Evolutionary conservation across 1,140 invertebrate genomes (phyloP), one percentile per base, ranked within the genome.

Genomic region (Leptoteleia sp.): DNA sequence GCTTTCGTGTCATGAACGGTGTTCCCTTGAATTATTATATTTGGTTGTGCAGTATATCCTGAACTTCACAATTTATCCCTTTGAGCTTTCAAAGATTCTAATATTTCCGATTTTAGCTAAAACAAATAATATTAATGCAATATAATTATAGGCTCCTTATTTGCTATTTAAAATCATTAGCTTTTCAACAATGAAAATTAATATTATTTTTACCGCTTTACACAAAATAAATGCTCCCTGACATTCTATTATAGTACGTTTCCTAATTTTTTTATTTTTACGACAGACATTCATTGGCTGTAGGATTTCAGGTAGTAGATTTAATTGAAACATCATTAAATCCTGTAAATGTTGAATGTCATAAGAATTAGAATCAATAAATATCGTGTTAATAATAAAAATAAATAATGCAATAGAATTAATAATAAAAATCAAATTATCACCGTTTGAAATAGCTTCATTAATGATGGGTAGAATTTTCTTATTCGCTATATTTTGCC

Each of bases 1-100:
- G 48, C 40, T 4, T 27, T 4, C 0, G 42, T 27, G 27, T 55
- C 50, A 19, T 55, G 31, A 4, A 45, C 8, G 4, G 50, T 9
- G 47, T 54, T 43, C 13, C 40, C 64, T 47, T 22, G 40, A 19
- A 68, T 47, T 8, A 68, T n/a, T 4, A 68, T 15, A 7, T 19
- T 19, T 4, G 50, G 64, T 57, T 68, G 42, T 16, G 57, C 3
- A 17, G 29, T 37, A 15, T 38, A 47, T 13, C 50, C 50, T 0
- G 57, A 8, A 16, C 12, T 0, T 0, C 31, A 15, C 12, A 68
- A 31, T 38, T 68, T 68, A 12, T 9, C n/a, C 13, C 29, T 2
- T 9, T 37, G 47, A 12, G 29, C 40, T 0, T 29, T 4, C 4
- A 54, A 0, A 1, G 31, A 17, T 33, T 62, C 57, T 1, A 6